A percentile compares a stretch with the other conserved stretches of the same genome.
These are phyloP conservation scores for Muscidifurax raptorellus DNA, from an alignment of 1,140 invertebrate genomes.

Conservation along the genomic window DNA sequence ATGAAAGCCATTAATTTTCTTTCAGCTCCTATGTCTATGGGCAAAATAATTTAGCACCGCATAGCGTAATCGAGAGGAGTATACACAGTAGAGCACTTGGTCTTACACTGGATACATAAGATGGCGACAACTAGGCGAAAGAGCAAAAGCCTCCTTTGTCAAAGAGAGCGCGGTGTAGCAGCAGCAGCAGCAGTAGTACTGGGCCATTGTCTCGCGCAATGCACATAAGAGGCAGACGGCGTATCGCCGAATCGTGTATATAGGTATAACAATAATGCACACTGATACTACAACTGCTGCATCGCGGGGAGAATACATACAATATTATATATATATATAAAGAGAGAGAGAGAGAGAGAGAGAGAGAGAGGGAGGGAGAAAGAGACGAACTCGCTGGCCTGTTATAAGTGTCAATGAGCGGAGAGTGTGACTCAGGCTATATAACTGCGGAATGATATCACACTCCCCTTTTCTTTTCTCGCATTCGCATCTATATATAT, in stretches of 20 bases:
- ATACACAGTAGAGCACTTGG: not conserved
- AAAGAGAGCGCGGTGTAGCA: not conserved
- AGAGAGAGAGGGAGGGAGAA: not conserved
- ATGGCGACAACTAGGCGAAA: slow-evolving; percentile 31
- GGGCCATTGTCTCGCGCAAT: slow-evolving; percentile 35
- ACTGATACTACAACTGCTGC: not conserved
- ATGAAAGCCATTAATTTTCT: too few relatives aligned
- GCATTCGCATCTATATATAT: slow-evolving; percentile 6
- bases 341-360: too few relatives aligned
- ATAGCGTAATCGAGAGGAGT: slow-evolving; percentile 9
- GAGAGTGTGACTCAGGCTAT: slow-evolving; percentile 38
- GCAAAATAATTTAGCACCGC: slow-evolving; percentile 6
- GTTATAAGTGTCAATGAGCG: slow-evolving; percentile 47
- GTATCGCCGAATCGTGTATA: slow-evolving; percentile 38
- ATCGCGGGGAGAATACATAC: not conserved
- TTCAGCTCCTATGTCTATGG: not conserved
- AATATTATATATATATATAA: too few relatives aligned
- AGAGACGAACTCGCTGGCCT: not conserved
- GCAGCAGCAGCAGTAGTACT: too few relatives aligned
- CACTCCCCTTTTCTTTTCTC: not conserved
- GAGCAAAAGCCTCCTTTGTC: slow-evolving; percentile 44
- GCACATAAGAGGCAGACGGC: slow-evolving; percentile 29
- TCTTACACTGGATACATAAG: not conserved
- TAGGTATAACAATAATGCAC: slow-evolving; percentile 2
- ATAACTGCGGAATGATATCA: slow-evolving; percentile 48